These are phyloP conservation scores for Heterocephalus glaber DNA, from an alignment of 2,113 vertebrate genomes.

Conservation along the genomic window DNA sequence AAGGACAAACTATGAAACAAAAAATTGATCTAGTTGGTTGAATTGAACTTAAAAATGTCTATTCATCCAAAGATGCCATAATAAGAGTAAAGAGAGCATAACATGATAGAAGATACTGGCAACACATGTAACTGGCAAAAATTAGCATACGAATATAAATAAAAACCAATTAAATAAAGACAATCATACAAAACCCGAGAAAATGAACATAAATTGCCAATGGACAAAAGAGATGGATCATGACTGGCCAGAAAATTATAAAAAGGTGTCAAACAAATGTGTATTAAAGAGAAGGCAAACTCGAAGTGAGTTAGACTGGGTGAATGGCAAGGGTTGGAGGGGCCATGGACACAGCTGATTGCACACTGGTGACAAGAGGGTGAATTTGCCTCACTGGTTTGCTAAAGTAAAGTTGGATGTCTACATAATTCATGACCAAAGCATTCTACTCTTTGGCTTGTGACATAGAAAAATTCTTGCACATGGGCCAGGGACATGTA, in stretches of 20 bases:
- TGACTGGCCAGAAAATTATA: not conserved
- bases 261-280: not conserved
- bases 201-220: not conserved
- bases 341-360: too few relatives aligned
- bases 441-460: not conserved
- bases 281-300: not conserved
- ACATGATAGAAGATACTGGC: not conserved
- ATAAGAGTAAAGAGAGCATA: not conserved
- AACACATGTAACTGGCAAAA: not conserved
- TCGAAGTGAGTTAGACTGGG: not conserved
- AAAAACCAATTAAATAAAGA: not conserved
- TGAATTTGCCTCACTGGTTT: not conserved
- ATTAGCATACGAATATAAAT: not conserved
- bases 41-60: not conserved
- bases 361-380: not conserved
- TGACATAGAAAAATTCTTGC: not conserved
- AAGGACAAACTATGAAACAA: not conserved
- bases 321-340: too few relatives aligned
- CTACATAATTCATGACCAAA: not conserved
- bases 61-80: not conserved
- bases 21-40: not conserved
- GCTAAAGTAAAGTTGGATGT: not conserved
- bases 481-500: not conserved
- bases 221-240: not conserved
- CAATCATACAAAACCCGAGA: not conserved